Evolutionary conservation across 2,113 vertebrate genomes (phyloP).

Genomic region (Psammodynastes pulverulentus): DNA sequence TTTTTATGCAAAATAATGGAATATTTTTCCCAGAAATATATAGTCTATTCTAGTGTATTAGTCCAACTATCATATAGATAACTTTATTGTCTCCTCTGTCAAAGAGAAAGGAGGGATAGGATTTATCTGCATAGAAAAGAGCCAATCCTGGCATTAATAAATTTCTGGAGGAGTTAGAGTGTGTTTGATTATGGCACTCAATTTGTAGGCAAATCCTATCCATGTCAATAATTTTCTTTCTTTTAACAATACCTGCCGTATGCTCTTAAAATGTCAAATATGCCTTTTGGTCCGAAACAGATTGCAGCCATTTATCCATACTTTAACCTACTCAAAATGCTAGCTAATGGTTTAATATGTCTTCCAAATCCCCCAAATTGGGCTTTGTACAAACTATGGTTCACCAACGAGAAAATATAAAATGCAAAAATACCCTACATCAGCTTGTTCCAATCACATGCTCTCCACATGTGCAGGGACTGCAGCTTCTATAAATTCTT

Average conservation of each 20-base stretch:
- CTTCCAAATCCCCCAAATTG: background rate
- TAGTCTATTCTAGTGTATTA: background rate
- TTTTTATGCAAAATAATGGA: background rate
- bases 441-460: background rate
- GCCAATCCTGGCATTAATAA: background rate
- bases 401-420: background rate
- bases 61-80: background rate
- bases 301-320: background rate
- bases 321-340: background rate
- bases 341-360: background rate
- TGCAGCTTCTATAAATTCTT: background rate
- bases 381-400: background rate
- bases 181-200: background rate
- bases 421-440: background rate
- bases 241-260: background rate
- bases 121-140: background rate
- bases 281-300: background rate
- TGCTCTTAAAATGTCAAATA: background rate
- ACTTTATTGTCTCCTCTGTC: background rate
- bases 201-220: background rate
- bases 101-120: background rate
- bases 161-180: background rate
- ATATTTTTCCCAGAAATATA: background rate
- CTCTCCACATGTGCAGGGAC: background rate
- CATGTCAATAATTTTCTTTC: background rate